phyloP scores from a whole-genome alignment of 2,113 vertebrate species.

The Tychaedon coryphoeus region DNA sequence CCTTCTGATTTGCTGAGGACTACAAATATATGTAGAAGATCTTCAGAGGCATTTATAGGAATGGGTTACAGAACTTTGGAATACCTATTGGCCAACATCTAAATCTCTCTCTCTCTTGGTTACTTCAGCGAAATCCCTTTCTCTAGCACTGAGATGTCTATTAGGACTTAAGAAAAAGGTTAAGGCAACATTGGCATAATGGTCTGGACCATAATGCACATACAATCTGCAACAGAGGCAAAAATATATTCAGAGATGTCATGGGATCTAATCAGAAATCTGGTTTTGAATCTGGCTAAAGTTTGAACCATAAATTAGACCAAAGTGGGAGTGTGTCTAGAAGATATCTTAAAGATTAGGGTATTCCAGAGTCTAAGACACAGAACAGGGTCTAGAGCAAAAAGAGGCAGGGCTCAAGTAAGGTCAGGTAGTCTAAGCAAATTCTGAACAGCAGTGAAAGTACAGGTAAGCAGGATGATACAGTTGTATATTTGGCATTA shows the following conservation, averaged over 20 bases:
- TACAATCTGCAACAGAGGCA: background rate
- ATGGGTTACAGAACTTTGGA: background rate
- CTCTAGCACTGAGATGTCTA: background rate
- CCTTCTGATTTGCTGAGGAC: background rate
- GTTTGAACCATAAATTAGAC: background rate
- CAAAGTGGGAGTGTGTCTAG: fast-evolving
- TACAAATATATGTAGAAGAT: background rate
- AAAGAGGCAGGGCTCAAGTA: background rate
- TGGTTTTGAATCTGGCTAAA: background rate
- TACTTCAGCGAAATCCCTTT: background rate
- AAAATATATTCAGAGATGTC: background rate
- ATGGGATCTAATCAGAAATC: background rate
- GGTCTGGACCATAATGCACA: background rate
- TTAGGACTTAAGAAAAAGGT: background rate
- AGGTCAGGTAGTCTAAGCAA: background rate
- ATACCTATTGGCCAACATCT: background rate
- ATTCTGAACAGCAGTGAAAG: background rate
- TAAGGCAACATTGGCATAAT: background rate
- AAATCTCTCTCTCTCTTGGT: background rate
- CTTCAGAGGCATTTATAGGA: background rate
- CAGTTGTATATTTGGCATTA: background rate
- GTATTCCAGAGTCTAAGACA: background rate
- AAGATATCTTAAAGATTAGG: background rate
- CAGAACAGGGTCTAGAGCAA: background rate
- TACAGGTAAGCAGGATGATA: background rate